phyloP scores from a whole-genome alignment of 2,113 vertebrate species.

The Glareola pratincola region DNA sequence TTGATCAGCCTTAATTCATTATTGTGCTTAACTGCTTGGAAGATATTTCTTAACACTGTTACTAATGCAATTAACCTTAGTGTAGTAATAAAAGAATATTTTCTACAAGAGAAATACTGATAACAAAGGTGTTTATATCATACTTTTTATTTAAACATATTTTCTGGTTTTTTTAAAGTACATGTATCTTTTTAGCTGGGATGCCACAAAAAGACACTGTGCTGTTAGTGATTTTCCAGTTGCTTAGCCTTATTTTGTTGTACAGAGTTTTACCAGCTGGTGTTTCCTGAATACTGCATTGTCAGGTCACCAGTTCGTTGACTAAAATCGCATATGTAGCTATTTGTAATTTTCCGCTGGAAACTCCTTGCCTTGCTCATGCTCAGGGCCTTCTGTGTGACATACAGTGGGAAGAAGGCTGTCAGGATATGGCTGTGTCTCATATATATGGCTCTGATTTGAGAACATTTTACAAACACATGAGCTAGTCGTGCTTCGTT shows the following conservation, averaged over 20 bases:
- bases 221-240: slow-evolving; percentile 33
- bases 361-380: neutral
- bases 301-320: slow-evolving; percentile 31
- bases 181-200: neutral
- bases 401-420: neutral
- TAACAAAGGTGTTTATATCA: neutral
- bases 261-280: slow-evolving; percentile 37
- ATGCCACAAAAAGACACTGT: neutral
- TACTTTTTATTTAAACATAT: neutral
- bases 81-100: neutral
- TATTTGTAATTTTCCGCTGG: slow-evolving; percentile 25
- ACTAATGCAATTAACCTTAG: neutral
- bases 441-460: neutral
- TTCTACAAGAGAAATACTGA: neutral
- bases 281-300: slow-evolving; percentile 1
- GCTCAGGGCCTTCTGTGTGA: neutral
- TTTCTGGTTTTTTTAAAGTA: neutral
- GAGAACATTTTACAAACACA: neutral
- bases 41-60: neutral
- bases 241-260: slow-evolving; percentile 7
- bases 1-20: neutral
- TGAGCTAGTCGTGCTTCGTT: neutral
- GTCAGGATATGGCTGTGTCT: neutral
- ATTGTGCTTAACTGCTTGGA: neutral
- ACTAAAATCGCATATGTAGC: slow-evolving; percentile 40